These are phyloP conservation scores for Zoanthus gigantus DNA, from an alignment of 92 coral and sea anemone species.

Conservation along the genomic window DNA sequence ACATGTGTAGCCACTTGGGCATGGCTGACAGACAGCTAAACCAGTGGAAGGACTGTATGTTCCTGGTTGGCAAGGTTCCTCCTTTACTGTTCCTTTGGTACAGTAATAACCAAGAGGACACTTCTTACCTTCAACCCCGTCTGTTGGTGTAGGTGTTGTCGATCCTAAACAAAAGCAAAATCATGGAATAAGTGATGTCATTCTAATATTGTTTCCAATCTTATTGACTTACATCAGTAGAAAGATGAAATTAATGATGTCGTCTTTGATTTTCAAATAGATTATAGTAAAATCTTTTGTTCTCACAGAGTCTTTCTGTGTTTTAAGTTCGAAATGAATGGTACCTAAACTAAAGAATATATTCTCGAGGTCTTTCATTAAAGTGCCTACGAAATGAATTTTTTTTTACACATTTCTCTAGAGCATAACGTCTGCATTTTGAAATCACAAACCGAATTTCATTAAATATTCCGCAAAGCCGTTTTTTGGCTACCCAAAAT, in stretches of 20 bases:
- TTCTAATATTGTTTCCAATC: too few relatives aligned
- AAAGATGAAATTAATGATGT: neutral
- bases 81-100: conserved; percentile 73
- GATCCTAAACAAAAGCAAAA: conserved; percentile 75
- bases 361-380: too few relatives aligned
- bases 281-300: neutral
- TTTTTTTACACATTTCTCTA: too few relatives aligned
- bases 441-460: too few relatives aligned
- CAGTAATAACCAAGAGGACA: conserved; percentile 95
- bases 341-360: too few relatives aligned
- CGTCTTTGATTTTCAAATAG: too few relatives aligned
- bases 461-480: too few relatives aligned
- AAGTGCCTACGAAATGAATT: too few relatives aligned
- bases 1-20: conserved; percentile 85
- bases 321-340: too few relatives aligned
- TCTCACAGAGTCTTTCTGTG: neutral
- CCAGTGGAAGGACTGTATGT: conserved; percentile 71
- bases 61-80: conserved; percentile 81
- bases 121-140: conserved; percentile 79
- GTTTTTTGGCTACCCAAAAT: too few relatives aligned
- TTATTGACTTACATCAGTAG: too few relatives aligned
- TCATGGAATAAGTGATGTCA: neutral
- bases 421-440: too few relatives aligned
- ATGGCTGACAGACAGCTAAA: conserved; percentile 69
- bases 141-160: conserved; percentile 86